A percentile compares a stretch with the other conserved stretches of the same genome.
These are phyloP conservation scores for Microhierax caerulescens DNA, from an alignment of 2,797 vertebrate genomes.

Conservation along the genomic window DNA sequence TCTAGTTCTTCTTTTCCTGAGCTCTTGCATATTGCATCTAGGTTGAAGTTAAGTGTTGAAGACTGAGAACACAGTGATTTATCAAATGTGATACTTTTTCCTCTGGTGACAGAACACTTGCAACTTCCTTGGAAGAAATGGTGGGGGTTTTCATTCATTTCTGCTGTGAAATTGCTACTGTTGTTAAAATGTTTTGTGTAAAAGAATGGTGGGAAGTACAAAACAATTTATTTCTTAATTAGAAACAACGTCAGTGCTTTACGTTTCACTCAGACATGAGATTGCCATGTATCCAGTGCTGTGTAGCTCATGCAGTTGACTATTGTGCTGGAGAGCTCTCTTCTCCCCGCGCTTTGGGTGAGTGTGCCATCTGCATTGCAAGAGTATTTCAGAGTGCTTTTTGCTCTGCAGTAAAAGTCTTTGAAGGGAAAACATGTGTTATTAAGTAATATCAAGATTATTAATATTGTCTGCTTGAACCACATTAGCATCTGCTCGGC, in stretches of 20 bases:
- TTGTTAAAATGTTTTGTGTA: background rate
- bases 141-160: background rate
- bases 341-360: background rate
- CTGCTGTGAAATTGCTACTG: background rate
- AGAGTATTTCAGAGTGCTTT: background rate
- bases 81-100: background rate
- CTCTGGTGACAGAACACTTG: background rate
- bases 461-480: slow-evolving; percentile 60
- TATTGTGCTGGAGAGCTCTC: background rate
- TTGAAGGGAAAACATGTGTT: slow-evolving; percentile 50
- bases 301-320: background rate
- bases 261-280: background rate
- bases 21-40: background rate
- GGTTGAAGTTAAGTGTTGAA: background rate
- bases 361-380: background rate
- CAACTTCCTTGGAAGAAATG: background rate
- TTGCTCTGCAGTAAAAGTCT: background rate
- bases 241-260: background rate
- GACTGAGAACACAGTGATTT: background rate
- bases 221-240: background rate
- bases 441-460: slow-evolving; percentile 67
- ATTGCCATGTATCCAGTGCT: background rate
- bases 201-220: background rate
- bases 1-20: background rate
- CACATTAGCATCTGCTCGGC: slow-evolving; percentile 37